Evolutionary conservation across 2,888 invertebrate genomes (phyloP).

Genomic region (Limnephilus auricula): DNA sequence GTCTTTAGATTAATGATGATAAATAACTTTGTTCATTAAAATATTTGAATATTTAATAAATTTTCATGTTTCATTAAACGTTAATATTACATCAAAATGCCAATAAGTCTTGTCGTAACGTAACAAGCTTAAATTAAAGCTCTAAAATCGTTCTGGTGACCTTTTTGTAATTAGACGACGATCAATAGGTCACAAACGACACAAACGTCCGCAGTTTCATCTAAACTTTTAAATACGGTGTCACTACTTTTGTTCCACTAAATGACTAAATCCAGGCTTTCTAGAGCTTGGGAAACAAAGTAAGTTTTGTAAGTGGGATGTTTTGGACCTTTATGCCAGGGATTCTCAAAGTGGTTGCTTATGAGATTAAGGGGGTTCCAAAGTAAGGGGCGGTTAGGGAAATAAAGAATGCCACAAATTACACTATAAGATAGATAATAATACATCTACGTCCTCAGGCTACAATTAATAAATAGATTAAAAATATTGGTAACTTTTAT

Average conservation of each 20-base stretch:
- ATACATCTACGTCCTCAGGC: no score
- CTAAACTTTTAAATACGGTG: neutral
- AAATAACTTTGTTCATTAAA: no score
- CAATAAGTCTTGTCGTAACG: neutral
- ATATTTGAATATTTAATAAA: no score
- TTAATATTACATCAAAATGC: neutral
- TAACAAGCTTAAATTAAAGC: neutral
- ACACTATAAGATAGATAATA: no score
- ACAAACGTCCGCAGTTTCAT: neutral
- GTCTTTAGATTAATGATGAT: no score
- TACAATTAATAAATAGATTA: no score
- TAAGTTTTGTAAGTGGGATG: neutral
- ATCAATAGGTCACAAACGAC: neutral
- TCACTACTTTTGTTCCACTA: neutral
- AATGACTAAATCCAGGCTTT: neutral
- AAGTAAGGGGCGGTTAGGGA: neutral
- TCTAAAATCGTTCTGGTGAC: neutral
- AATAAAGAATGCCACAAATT: no score
- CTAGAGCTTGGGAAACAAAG: neutral
- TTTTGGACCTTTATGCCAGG: neutral
- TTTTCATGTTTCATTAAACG: no score
- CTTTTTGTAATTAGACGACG: neutral
- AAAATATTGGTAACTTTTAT: no score
- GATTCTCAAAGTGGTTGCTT: neutral
- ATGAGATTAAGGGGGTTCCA: neutral